Conservation (phyloP, 1,140 invertebrate genomes). For the Drosophila watanabei region DNA sequence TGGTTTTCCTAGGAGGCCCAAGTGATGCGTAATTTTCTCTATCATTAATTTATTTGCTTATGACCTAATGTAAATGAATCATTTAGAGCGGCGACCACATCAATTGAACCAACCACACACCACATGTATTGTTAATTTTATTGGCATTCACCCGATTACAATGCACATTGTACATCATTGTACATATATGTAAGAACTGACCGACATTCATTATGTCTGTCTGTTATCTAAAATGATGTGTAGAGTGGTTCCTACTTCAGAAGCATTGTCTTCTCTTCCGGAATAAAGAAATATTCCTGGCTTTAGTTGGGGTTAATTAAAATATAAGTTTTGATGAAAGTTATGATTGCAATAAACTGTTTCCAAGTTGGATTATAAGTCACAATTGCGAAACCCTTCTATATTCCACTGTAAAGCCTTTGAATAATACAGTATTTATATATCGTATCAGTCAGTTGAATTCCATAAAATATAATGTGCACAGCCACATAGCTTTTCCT, state of each 20-base stretch:
- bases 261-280: neutral
- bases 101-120: constrained; percentile 14
- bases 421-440: constrained; percentile 16
- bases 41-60: constrained; percentile 30
- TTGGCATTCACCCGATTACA: constrained; percentile 26
- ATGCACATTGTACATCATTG: constrained; percentile 3
- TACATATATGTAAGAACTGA: neutral
- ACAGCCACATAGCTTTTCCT: constrained; percentile 9
- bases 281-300: neutral
- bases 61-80: constrained; percentile 35
- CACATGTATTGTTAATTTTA: constrained; percentile 27
- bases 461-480: constrained; percentile 21
- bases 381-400: neutral
- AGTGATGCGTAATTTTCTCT: constrained; percentile 23
- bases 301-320: neutral
- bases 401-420: neutral
- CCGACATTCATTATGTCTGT: constrained; percentile 15
- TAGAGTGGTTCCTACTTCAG: neutral
- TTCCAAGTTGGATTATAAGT: neutral
- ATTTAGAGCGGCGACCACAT: constrained; percentile 14
- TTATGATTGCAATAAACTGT: neutral
- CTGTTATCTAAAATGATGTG: constrained; percentile 6
- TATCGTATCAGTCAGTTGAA: constrained; percentile 25
- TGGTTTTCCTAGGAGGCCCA: constrained; percentile 1
- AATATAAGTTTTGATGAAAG: neutral